Evolutionary conservation across 2,888 invertebrate species (phyloP).

Genomic region (Eupeodes luniger): DNA sequence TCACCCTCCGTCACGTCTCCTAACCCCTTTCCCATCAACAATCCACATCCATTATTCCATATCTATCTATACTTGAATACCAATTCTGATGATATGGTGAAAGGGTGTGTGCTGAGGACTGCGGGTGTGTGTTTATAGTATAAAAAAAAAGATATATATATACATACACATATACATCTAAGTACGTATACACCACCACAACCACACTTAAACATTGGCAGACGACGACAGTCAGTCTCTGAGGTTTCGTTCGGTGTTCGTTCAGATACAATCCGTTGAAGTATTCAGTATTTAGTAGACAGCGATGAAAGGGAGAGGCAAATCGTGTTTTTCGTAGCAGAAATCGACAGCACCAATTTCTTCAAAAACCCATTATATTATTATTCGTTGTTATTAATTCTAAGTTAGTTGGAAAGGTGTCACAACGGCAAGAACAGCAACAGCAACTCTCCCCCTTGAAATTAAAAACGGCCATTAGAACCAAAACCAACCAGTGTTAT

Average conservation of each 20-base stretch:
- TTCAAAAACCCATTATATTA: constrained; percentile 73
- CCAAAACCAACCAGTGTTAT: constrained; percentile 19
- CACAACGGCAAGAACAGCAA: constrained; percentile 71
- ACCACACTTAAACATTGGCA: constrained; percentile 3
- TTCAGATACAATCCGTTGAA: constrained; percentile 73
- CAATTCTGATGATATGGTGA: neutral
- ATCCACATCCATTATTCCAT: neutral
- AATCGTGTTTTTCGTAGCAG: constrained; percentile 69
- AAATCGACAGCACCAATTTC: constrained; percentile 66
- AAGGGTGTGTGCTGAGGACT: constrained; percentile 20
- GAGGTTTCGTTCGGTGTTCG: constrained; percentile 75
- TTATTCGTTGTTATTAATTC: constrained; percentile 76
- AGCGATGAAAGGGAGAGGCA: constrained; percentile 76
- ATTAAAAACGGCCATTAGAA: constrained; percentile 66
- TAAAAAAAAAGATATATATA: neutral
- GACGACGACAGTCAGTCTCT: constrained; percentile 76
- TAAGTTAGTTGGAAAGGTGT: constrained; percentile 76
- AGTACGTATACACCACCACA: constrained; percentile 21
- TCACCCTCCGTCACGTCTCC: constrained; percentile 8
- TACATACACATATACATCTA: neutral
- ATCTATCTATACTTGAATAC: neutral
- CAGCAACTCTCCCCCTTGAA: constrained; percentile 54
- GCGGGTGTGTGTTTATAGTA: neutral
- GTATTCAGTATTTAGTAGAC: constrained; percentile 74
- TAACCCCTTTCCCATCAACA: neutral